These are phyloP conservation scores for Oophaga sylvatica DNA, from an alignment of 2,797 vertebrate genomes.

Conservation along the genomic window DNA sequence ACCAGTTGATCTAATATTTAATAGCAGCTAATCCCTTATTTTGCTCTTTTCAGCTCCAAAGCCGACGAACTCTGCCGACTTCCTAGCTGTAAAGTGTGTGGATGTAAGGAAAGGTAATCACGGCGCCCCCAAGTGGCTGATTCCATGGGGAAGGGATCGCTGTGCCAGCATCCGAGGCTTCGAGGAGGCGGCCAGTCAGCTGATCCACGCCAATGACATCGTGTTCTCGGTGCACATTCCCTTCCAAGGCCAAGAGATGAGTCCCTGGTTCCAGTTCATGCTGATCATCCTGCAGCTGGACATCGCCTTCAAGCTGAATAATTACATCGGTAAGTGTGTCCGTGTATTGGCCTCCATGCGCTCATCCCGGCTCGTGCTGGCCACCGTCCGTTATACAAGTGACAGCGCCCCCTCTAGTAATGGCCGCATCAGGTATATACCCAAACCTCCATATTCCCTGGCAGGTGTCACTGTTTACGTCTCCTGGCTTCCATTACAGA, in stretches of 20 bases:
- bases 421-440: too few species aligned
- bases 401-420: too few species aligned
- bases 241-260: slow-evolving; percentile 88
- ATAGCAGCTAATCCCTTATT: neutral
- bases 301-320: slow-evolving; percentile 90
- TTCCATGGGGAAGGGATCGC: slow-evolving; percentile 89
- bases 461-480: too few species aligned
- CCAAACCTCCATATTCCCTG: too few species aligned
- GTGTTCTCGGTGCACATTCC: slow-evolving; percentile 94
- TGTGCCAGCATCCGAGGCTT: slow-evolving; percentile 88
- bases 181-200: slow-evolving; percentile 84
- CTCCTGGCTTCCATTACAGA: too few species aligned
- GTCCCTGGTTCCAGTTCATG: slow-evolving; percentile 98
- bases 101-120: slow-evolving; percentile 80
- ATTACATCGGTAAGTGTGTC: slow-evolving; percentile 85
- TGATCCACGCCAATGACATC: slow-evolving; percentile 93
- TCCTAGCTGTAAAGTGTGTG: slow-evolving; percentile 89
- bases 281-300: slow-evolving; percentile 93
- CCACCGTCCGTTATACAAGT: too few species aligned
- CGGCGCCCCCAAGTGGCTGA: slow-evolving; percentile 82
- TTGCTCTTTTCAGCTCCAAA: slow-evolving; percentile 82
- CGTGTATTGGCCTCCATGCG: too few species aligned
- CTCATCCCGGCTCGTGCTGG: too few species aligned
- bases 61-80: slow-evolving; percentile 84
- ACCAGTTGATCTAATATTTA: too few species aligned